These are phyloP conservation scores for Paramormyrops hopkinsi DNA, from an alignment of 2,797 vertebrate genomes.

Conservation along the genomic window DNA sequence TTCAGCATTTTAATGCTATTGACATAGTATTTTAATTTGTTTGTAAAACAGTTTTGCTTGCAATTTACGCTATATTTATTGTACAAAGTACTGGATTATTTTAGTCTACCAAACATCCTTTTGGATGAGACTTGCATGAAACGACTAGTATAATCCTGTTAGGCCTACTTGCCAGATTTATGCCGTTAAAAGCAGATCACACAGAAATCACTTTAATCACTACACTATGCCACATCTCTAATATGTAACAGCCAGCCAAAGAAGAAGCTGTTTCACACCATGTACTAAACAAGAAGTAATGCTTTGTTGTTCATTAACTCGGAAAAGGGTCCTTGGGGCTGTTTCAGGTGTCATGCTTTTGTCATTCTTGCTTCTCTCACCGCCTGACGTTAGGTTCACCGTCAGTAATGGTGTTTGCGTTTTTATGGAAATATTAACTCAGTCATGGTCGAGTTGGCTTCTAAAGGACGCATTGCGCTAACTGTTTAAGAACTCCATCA, in stretches of 20 bases:
- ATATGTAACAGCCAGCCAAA: background rate
- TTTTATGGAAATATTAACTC: slow-evolving; percentile 21
- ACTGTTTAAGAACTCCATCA: slow-evolving; percentile 26
- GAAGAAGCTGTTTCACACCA: background rate
- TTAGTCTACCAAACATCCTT: background rate
- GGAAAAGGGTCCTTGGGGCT: background rate
- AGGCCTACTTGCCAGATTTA: background rate
- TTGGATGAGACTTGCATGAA: background rate
- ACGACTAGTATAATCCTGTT: background rate
- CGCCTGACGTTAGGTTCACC: background rate
- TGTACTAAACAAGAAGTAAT: background rate
- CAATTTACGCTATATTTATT: background rate
- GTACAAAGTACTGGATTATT: background rate
- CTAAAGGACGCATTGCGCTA: slow-evolving; percentile 12
- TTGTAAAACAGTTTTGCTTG: background rate
- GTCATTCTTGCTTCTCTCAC: background rate
- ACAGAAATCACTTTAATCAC: background rate
- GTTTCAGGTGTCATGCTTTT: background rate
- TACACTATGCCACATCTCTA: background rate
- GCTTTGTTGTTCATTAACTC: background rate
- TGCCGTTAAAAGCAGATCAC: background rate
- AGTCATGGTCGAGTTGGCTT: slow-evolving; percentile 25
- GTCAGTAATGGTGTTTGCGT: slow-evolving; percentile 1
- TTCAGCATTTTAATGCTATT: background rate
- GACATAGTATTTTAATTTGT: background rate